phyloP scores from a whole-genome alignment of 1,140 invertebrate species.

The Acyrthosiphon pisum region DNA sequence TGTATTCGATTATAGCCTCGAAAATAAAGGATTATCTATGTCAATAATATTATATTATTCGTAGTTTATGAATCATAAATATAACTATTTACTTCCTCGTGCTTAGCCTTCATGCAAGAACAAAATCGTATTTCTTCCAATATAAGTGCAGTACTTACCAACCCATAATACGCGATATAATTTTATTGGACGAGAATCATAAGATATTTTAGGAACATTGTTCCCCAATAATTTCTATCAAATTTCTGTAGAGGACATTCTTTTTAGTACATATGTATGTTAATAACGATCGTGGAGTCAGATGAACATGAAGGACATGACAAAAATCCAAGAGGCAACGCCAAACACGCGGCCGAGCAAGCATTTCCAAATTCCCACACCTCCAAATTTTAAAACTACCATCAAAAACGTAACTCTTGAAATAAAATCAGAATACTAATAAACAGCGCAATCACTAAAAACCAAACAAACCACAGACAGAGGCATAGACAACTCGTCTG shows the following conservation, averaged over 20 bases:
- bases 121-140: background rate
- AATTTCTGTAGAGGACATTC: too few relatives aligned
- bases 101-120: background rate
- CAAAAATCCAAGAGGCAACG: too few relatives aligned
- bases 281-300: background rate
- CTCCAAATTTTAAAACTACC: too few relatives aligned
- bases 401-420: too few relatives aligned
- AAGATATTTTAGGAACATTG: background rate
- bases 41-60: background rate
- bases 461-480: too few relatives aligned
- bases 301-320: too few relatives aligned
- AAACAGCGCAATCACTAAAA: too few relatives aligned
- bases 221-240: background rate
- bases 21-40: background rate
- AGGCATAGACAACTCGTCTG: too few relatives aligned
- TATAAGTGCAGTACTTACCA: background rate
- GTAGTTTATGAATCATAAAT: background rate
- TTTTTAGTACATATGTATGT: too few relatives aligned
- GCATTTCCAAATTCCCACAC: too few relatives aligned
- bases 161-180: background rate
- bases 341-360: too few relatives aligned
- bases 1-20: background rate
- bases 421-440: too few relatives aligned
- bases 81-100: background rate
- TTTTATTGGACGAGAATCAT: background rate